Evolutionary conservation across 2,888 invertebrate genomes (phyloP), one percentile per base, ranked within the genome.

Genomic region (Coelogynopora nodosa): DNA sequence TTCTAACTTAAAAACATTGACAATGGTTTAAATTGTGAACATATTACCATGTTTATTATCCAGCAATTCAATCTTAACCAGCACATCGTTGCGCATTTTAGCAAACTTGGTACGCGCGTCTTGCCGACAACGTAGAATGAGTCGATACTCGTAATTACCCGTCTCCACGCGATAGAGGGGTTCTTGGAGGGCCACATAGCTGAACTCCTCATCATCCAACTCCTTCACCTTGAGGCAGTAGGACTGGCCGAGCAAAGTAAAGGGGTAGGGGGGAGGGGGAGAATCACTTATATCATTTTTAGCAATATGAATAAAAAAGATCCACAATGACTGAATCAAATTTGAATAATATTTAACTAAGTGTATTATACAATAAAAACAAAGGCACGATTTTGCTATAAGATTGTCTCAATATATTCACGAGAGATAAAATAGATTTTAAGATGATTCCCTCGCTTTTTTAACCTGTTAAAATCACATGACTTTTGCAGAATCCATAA

Each of bases 181-280:
- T 91, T 99, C 99, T 90, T 98, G 97, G 18, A 98, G 89, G 1
- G 92, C 95, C 67, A 90, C 90, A 90, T 96, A 98, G 82, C 96
- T 96, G 89, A 97, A 96, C 90, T 98, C 98, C 91, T 99, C 99
- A 90, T 99, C 99, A 89, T 99, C 99, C 96, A 99, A 96, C 92
- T 99, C 99, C 91, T 99, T 99, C 0, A 99, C 97, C 93, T 99
- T 99, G 87, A 99, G 93, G 90, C 99, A 99, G 91, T 99, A 99
- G 0, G 98, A 98, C 86, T 93, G 88, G 67, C 90, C 87, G 2
- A 31, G 5, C 23, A 27, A 88, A 28, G 87, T 29, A 29, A 67
- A 82, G 13, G 74, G 27, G 84, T 30, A 30, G n/a, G n/a, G n/a
- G n/a, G n/a, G n/a, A n/a, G n/a, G n/a, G n/a, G n/a, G n/a, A n/a